These are phyloP conservation scores for Mycetomoellerius zeteki DNA, from an alignment of 1,140 invertebrate species.

Conservation along the genomic window DNA sequence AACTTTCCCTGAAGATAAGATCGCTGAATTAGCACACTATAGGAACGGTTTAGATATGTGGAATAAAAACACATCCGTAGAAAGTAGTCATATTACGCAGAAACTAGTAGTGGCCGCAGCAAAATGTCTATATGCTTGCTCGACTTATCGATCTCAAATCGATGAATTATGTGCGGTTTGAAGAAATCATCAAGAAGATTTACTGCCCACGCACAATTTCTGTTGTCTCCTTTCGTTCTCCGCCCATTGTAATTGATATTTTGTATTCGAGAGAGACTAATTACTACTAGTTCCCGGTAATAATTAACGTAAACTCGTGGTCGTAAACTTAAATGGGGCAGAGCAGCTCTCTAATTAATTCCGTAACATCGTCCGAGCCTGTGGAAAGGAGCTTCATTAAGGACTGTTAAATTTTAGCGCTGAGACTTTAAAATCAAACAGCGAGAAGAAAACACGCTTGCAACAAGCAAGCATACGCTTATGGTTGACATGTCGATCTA, in stretches of 20 bases:
- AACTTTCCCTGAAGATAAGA: slow-evolving; percentile 60
- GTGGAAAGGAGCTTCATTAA: slow-evolving; percentile 77
- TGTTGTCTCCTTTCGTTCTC: not conserved
- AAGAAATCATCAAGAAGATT: slow-evolving; percentile 67
- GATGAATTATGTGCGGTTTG: slow-evolving; percentile 9
- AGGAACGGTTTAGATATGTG: not conserved
- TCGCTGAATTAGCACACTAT: slow-evolving; percentile 22
- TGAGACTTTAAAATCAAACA: slow-evolving; percentile 46
- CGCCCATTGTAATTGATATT: slow-evolving; percentile 71
- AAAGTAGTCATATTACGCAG: slow-evolving; percentile 50
- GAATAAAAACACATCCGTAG: slow-evolving; percentile 60
- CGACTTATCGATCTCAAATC: slow-evolving; percentile 29
- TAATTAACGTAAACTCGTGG: slow-evolving; percentile 77
- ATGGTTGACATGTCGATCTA: slow-evolving; percentile 11
- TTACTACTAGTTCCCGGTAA: slow-evolving; percentile 78
- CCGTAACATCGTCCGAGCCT: slow-evolving; percentile 71
- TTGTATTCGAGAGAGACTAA: slow-evolving; percentile 78
- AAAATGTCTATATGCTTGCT: not conserved
- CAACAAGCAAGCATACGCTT: no score
- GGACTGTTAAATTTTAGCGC: slow-evolving; percentile 72
- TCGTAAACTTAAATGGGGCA: slow-evolving; percentile 79
- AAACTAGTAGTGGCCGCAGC: not conserved
- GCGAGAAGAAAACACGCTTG: not conserved
- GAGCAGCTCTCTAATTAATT: slow-evolving; percentile 78
- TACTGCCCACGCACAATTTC: slow-evolving; percentile 40